phyloP scores from a whole-genome alignment of 2,888 invertebrate species.

The Odontothrips loti region DNA sequence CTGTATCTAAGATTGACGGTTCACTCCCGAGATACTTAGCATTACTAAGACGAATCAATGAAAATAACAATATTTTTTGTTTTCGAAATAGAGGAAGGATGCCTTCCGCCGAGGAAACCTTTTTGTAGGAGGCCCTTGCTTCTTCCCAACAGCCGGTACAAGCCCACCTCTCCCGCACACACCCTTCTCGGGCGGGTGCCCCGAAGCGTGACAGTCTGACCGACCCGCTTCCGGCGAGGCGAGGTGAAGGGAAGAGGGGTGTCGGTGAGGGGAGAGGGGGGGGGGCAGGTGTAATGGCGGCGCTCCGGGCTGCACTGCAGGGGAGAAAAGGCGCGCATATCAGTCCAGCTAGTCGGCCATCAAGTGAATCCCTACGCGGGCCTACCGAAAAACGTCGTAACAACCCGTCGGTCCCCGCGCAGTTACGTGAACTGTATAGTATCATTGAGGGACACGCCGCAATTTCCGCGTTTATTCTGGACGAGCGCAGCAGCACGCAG shows the following conservation, averaged over 20 bases:
- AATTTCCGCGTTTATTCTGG: no score
- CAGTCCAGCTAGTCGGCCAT: constrained; percentile 19
- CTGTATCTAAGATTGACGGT: neutral
- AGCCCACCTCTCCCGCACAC: neutral
- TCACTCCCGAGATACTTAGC: neutral
- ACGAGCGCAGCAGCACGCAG: no score
- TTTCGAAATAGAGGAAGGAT: neutral
- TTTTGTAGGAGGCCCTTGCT: neutral
- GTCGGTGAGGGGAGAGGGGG: neutral
- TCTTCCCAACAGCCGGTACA: neutral
- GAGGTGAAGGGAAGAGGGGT: neutral
- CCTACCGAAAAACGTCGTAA: neutral
- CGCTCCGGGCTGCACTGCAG: neutral
- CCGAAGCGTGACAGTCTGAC: neutral
- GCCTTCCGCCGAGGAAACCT: neutral
- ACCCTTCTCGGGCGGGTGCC: neutral
- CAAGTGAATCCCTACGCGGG: neutral
- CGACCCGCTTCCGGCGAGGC: neutral
- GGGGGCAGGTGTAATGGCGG: constrained; percentile 1
- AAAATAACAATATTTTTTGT: neutral
- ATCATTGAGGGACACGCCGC: no score
- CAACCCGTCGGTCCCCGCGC: no score
- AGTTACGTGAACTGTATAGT: no score
- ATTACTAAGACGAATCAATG: neutral
- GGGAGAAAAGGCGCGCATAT: neutral